Percentiles rank a stretch among this genome's conserved stretches.
Conservation (phyloP, 2,888 invertebrate genomes). For the Xestia c-nigrum region DNA sequence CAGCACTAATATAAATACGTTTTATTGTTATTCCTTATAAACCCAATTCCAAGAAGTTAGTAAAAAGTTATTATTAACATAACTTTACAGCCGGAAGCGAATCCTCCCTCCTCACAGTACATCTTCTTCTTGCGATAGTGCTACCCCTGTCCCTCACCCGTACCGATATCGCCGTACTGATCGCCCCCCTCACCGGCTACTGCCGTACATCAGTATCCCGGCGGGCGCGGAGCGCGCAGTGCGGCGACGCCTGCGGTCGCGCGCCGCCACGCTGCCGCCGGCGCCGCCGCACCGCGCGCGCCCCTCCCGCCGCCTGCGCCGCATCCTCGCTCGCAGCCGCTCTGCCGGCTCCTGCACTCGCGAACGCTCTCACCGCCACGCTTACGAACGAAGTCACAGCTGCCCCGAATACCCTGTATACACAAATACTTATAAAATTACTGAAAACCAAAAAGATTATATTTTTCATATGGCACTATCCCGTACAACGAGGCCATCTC, state of each 20-base stretch:
- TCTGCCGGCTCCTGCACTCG: constrained; percentile 78
- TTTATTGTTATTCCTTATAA: constrained; percentile 14
- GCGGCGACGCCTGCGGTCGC: constrained; percentile 71
- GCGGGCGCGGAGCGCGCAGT: constrained; percentile 75
- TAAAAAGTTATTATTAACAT: constrained; percentile 64
- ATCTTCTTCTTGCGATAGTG: constrained; percentile 84
- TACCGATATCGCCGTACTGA: constrained; percentile 69
- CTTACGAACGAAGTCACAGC: constrained; percentile 81
- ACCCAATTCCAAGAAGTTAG: constrained; percentile 27
- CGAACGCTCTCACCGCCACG: constrained; percentile 73
- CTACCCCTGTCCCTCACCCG: constrained; percentile 75
- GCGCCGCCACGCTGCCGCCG: constrained; percentile 53
- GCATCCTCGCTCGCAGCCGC: constrained; percentile 80
- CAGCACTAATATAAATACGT: constrained; percentile 3
- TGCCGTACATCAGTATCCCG: constrained; percentile 77
- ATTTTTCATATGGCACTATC: constrained; percentile 74
- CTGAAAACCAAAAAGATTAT: constrained; percentile 77
- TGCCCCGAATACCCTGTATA: constrained; percentile 80
- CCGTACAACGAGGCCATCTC: constrained; percentile 46
- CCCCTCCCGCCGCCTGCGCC: constrained; percentile 74
- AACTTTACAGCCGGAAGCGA: constrained; percentile 85
- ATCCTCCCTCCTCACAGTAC: constrained; percentile 80
- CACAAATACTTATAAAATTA: constrained; percentile 79
- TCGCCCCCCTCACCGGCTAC: constrained; percentile 70
- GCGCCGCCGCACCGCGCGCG: constrained; percentile 69